Conservation (phyloP, 1,140 invertebrate genomes). For the Daktulosphaira vitifoliae region DNA sequence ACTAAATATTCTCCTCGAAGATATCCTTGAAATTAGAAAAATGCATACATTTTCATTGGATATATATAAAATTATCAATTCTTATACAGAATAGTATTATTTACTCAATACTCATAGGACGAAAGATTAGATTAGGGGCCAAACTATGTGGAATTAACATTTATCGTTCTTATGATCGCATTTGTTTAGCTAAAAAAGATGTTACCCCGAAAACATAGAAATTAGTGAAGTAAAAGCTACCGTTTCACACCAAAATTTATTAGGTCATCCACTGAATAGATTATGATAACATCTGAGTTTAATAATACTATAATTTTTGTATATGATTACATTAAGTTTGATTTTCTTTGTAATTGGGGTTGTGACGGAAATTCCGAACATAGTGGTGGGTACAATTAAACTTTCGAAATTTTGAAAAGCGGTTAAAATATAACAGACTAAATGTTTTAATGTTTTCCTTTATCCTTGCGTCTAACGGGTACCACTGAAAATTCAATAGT, state of each 20-base stretch:
- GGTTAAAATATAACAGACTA: conserved; percentile 34
- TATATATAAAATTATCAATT: not conserved
- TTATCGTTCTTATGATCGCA: not conserved
- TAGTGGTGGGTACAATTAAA: conserved; percentile 40
- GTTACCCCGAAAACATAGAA: conserved; percentile 11
- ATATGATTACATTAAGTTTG: not conserved
- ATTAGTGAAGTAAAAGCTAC: not conserved
- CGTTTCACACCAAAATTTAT: conserved; percentile 1
- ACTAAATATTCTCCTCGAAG: not conserved
- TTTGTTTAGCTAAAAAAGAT: not conserved
- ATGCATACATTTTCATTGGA: too few species aligned
- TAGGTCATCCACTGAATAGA: not conserved
- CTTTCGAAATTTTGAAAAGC: conserved; percentile 34
- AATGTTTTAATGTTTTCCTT: conserved; percentile 40
- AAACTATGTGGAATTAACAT: not conserved
- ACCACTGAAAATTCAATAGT: conserved; percentile 18
- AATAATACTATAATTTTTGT: not conserved
- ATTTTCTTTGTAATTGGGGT: conserved; percentile 39
- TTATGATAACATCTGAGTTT: conserved; percentile 3
- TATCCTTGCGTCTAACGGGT: conserved; percentile 39
- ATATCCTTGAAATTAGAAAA: not conserved
- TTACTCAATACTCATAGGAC: not conserved
- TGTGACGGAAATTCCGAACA: conserved; percentile 41
- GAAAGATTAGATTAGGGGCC: conserved; percentile 4
- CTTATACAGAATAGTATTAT: not conserved